Evolutionary conservation across 2,888 invertebrate species (phyloP).

Genomic region (Drosophila leonis): DNA sequence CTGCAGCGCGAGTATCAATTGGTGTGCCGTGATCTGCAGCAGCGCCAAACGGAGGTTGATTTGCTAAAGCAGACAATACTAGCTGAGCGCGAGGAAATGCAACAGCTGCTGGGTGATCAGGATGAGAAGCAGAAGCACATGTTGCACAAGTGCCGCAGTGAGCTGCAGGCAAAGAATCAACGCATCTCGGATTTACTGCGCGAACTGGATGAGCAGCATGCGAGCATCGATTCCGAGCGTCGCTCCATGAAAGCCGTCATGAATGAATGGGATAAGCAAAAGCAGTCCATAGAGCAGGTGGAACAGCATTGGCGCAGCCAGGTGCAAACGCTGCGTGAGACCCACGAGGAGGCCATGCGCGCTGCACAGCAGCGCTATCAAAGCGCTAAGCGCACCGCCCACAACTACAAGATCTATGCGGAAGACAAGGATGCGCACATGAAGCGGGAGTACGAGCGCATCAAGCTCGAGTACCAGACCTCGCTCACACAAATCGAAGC

Average conservation of each 20-base stretch:
- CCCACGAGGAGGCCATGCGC: constrained; percentile 86
- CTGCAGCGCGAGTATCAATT: constrained; percentile 80
- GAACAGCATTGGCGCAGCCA: constrained; percentile 86
- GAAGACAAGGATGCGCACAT: constrained; percentile 89
- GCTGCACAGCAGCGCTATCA: constrained; percentile 88
- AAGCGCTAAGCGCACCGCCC: constrained; percentile 88
- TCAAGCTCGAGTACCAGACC: constrained; percentile 87
- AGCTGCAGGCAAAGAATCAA: constrained; percentile 85
- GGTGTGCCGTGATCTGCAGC: constrained; percentile 72
- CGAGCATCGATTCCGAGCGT: constrained; percentile 85
- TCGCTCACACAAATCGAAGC: constrained; percentile 78
- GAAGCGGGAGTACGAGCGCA: constrained; percentile 88
- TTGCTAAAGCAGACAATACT: constrained; percentile 84
- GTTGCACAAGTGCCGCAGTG: constrained; percentile 79
- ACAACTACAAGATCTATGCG: constrained; percentile 89
- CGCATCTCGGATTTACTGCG: constrained; percentile 81
- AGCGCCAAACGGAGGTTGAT: constrained; percentile 82
- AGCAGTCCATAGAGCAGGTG: constrained; percentile 86
- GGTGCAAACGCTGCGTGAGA: constrained; percentile 85
- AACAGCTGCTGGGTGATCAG: constrained; percentile 75
- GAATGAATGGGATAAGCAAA: constrained; percentile 85
- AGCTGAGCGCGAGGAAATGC: constrained; percentile 83
- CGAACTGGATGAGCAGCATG: constrained; percentile 81
- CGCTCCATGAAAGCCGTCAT: constrained; percentile 86
- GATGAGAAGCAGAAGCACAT: constrained; percentile 78